Evolutionary conservation across 2,113 vertebrate genomes (phyloP), one percentile per base, ranked within the genome.

Genomic region (Lagopus muta): DNA sequence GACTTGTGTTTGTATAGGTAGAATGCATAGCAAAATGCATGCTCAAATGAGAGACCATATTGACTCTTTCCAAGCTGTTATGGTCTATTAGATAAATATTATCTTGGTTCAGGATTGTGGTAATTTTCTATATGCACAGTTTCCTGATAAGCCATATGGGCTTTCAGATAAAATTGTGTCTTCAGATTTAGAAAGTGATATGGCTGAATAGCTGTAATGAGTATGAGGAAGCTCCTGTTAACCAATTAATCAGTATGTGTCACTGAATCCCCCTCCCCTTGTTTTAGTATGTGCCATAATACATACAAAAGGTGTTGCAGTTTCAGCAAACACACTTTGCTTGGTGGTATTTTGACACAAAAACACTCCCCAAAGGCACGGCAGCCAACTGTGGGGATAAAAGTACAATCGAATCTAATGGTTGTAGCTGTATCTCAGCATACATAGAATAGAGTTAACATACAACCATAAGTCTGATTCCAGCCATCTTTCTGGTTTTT

Each of bases 111-210:
- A 72, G 86, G 90, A 96, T 83, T 96, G 93, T 88, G 83, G 76
- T 88, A 92, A 81, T 92, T 94, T 94, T 93, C 91, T 94, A 95
- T 95, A 94, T 71, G 90, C 95, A 94, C 69, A 88, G 75, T 86
- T 96, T 86, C 90, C 88, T 73, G 90, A 96, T 96, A 96, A 96
- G 94, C 96, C 97, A 96, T 96, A 96, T 97, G 96, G 97, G 91
- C 90, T 89, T 95, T 69, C 76, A 90, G 95, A 97, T 96, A 96
- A 96, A 96, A 97, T 84, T 93, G 88, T 97, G 92, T 76, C 76
- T 96, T 95, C 88, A 87, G 90, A 96, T 96, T 95, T 91, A 66
- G 73, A 91, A 96, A 93, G 76, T 73, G 90, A 94, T 96, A 93
- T 88, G 94, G 94, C 91, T 96, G 92, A 89, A 92, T 89, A 95